phyloP scores from a whole-genome alignment of 2,797 vertebrate species.

The Gymnopithys bicolor region DNA sequence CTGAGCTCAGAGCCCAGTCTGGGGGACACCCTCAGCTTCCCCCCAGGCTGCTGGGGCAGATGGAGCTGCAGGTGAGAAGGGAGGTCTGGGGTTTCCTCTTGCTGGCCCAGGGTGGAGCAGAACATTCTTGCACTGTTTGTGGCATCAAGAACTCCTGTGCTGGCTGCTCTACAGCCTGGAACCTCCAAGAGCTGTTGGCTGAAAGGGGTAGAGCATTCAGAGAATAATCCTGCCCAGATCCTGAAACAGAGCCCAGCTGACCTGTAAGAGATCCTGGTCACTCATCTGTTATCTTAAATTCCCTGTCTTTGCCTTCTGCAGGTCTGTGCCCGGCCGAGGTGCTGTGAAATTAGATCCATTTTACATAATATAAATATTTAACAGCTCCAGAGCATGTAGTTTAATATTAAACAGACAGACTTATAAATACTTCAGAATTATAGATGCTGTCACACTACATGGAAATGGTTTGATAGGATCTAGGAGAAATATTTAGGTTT shows the following conservation, averaged over 20 bases:
- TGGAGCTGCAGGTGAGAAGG: neutral
- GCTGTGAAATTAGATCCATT: constrained; percentile 47
- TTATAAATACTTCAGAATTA: constrained; percentile 59
- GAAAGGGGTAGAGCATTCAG: neutral
- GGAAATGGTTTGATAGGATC: constrained; percentile 29
- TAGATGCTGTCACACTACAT: constrained; percentile 33
- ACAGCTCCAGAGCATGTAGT: constrained; percentile 26
- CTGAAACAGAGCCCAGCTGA: neutral
- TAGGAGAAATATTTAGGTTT: constrained; percentile 46
- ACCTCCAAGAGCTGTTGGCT: neutral
- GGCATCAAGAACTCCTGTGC: neutral
- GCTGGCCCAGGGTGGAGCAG: neutral
- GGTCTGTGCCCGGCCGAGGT: neutral
- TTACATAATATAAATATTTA: constrained; percentile 56
- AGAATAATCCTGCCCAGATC: neutral
- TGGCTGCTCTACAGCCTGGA: too few species aligned
- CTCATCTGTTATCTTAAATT: constrained; percentile 5
- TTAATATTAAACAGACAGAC: constrained; percentile 59
- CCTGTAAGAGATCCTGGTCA: neutral
- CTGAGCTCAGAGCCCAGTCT: neutral
- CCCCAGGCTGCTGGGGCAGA: neutral
- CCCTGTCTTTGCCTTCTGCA: neutral
- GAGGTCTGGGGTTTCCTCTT: neutral
- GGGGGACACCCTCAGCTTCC: neutral
- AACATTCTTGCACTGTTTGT: neutral